phyloP scores from a whole-genome alignment of 2,888 invertebrate genomes.

The Chrysolina oricalcia region DNA sequence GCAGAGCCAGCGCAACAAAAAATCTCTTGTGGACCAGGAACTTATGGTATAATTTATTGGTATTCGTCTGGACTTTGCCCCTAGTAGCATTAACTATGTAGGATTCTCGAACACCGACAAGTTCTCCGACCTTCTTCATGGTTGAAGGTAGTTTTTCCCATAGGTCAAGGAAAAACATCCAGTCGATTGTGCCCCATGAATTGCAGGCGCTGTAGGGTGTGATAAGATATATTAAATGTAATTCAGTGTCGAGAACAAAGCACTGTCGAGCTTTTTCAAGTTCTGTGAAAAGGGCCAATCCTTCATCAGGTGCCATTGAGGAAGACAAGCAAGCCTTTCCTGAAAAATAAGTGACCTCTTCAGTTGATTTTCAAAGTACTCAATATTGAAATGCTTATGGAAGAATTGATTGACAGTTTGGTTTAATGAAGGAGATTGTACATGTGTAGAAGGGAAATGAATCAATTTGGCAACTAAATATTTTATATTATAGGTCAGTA shows the following conservation, averaged over 20 bases:
- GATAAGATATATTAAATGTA: conserved; percentile 95
- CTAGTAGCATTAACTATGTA: conserved; percentile 87
- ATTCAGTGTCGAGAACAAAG: conserved; percentile 93
- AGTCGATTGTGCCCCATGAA: conserved; percentile 86
- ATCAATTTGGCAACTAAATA: too few species aligned
- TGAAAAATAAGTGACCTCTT: conserved; percentile 27
- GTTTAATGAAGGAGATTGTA: not conserved
- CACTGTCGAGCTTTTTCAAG: conserved; percentile 91
- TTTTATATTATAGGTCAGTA: too few species aligned
- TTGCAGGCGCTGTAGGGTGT: conserved; percentile 93
- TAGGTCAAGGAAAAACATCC: conserved; percentile 84
- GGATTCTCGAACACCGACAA: conserved; percentile 91
- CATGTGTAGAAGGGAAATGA: too few species aligned
- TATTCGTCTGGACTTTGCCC: conserved; percentile 77
- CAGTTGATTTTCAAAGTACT: not conserved
- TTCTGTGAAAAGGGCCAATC: conserved; percentile 90
- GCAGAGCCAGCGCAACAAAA: conserved; percentile 91
- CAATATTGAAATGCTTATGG: not conserved
- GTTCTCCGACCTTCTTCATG: conserved; percentile 86
- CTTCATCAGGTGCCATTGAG: conserved; percentile 95
- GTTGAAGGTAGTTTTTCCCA: conserved; percentile 88
- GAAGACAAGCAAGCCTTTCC: conserved; percentile 93
- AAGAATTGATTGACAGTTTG: too few species aligned
- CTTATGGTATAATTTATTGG: conserved; percentile 71
- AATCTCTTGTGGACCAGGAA: conserved; percentile 84